Conservation (phyloP, 2,888 invertebrate genomes). For the Mimumesa dahlbomi region DNA sequence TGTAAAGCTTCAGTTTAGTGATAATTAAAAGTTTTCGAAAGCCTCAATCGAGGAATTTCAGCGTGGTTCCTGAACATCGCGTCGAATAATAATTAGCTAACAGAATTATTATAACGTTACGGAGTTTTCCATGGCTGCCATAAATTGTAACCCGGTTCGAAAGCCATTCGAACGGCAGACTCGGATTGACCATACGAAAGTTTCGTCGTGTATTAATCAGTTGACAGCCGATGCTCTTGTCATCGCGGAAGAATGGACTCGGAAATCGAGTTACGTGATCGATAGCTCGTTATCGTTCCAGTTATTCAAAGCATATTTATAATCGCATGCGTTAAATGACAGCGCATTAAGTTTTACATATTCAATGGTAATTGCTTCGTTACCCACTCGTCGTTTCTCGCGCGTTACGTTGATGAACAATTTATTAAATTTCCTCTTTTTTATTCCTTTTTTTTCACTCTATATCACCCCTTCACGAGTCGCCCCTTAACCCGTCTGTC, state of each 20-base stretch:
- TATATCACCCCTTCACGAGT: no score
- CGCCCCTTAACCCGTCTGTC: no score
- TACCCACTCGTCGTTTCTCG: conserved; percentile 8
- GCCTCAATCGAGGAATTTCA: not conserved
- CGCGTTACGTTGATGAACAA: no score
- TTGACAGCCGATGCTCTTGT: not conserved
- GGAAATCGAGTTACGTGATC: conserved; percentile 19
- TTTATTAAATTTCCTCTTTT: no score
- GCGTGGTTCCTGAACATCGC: not conserved
- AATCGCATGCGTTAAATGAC: conserved; percentile 20
- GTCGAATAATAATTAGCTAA: not conserved
- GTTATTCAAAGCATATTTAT: conserved; percentile 3
- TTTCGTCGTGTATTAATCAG: not conserved
- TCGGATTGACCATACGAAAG: not conserved
- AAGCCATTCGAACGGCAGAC: not conserved
- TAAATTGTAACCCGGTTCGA: not conserved
- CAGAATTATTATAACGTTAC: not conserved
- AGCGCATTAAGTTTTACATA: conserved; percentile 33
- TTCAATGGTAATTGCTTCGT: conserved; percentile 25
- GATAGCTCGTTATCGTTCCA: conserved; percentile 12
- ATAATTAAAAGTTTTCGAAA: not conserved
- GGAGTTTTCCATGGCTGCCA: no score
- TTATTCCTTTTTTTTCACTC: no score
- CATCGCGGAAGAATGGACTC: conserved; percentile 2
- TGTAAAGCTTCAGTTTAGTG: not conserved